phyloP scores from a whole-genome alignment of 2,113 vertebrate genomes.

The Trogon surrucura region DNA sequence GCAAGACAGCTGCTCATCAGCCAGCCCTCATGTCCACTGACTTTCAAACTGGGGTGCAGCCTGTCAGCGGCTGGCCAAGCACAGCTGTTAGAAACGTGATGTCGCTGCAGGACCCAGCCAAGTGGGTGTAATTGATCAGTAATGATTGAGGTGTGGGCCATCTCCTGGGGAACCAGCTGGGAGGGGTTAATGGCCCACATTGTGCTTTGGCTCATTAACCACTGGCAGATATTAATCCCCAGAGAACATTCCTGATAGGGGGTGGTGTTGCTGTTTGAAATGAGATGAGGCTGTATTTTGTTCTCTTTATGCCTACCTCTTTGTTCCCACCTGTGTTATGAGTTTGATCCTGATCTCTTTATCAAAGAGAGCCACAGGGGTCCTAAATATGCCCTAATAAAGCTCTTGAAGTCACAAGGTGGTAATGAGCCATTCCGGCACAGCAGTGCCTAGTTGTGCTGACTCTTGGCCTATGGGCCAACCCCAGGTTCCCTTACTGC shows the following conservation, averaged over 20 bases:
- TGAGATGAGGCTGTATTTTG: not conserved
- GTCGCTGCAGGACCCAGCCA: not conserved
- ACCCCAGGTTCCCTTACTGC: not conserved
- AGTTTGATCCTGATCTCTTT: not conserved
- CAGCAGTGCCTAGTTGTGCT: not conserved
- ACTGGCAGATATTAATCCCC: constrained; percentile 15
- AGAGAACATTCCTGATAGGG: constrained; percentile 25
- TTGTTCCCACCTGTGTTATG: not conserved
- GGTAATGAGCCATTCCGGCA: not conserved
- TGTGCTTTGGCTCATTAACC: constrained; percentile 56
- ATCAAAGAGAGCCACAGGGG: not conserved
- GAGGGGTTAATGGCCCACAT: constrained; percentile 47
- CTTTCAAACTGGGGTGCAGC: not conserved
- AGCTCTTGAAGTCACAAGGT: not conserved
- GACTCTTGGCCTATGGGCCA: not conserved
- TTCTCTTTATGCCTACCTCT: not conserved
- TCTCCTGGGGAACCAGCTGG: constrained; percentile 27
- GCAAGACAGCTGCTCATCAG: not conserved
- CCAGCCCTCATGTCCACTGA: not conserved
- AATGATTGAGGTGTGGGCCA: constrained; percentile 20
- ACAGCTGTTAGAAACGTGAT: constrained; percentile 31
- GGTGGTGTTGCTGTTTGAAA: not conserved
- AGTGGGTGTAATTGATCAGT: constrained; percentile 19
- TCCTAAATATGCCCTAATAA: not conserved
- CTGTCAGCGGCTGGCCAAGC: constrained; percentile 8